phyloP scores from a whole-genome alignment of 2,888 invertebrate genomes.

The Cephalotes varians region DNA sequence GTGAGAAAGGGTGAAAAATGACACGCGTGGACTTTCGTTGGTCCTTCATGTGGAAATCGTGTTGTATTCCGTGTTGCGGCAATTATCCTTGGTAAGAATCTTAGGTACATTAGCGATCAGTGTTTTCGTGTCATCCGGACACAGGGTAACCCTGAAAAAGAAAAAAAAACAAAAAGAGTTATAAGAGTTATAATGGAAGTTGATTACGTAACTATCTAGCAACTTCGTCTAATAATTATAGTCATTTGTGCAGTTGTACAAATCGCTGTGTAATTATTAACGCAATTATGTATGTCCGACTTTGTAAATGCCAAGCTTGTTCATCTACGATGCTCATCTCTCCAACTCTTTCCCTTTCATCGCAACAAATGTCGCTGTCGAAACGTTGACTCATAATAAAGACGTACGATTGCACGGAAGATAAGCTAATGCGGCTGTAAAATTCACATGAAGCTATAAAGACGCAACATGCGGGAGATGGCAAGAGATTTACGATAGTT shows the following conservation, averaged over 20 bases:
- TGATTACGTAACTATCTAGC: background rate
- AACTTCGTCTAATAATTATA: background rate
- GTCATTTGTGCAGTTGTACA: background rate
- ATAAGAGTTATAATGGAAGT: background rate
- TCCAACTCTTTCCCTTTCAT: background rate
- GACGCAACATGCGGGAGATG: background rate
- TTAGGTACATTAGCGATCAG: constrained; percentile 89
- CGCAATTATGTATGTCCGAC: background rate
- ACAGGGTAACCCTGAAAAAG: constrained; percentile 90
- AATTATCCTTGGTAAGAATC: constrained; percentile 82
- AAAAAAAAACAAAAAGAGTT: constrained; percentile 69
- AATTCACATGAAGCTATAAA: background rate
- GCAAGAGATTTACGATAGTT: background rate
- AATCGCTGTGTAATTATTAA: background rate
- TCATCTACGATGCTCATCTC: background rate
- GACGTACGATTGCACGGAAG: background rate
- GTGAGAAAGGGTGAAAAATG: background rate
- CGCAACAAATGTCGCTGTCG: background rate
- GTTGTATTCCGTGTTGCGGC: constrained; percentile 76
- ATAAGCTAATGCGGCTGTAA: background rate
- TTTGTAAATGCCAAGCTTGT: background rate
- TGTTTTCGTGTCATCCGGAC: constrained; percentile 89
- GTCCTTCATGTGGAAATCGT: constrained; percentile 76
- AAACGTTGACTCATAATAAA: background rate
- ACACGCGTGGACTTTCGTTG: background rate